Conservation (phyloP, 1,140 invertebrate species). For the Drosophila sucinea region DNA sequence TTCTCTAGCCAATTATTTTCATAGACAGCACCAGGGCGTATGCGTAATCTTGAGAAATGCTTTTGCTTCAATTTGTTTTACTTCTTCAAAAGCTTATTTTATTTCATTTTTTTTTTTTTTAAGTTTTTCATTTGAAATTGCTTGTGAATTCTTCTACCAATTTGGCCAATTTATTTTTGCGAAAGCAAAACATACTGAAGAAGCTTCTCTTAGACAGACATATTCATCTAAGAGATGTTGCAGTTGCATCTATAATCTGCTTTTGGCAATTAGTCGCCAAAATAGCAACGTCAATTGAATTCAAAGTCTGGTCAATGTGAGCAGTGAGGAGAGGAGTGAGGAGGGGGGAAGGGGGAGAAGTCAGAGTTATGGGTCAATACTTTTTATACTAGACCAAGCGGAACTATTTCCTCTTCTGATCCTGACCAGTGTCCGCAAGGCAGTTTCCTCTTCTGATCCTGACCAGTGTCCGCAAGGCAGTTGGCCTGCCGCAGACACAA, state of each 20-base stretch:
- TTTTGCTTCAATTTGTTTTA: neutral
- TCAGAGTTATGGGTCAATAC: constrained; percentile 23
- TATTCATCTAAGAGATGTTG: constrained; percentile 10
- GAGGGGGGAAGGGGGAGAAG: no score
- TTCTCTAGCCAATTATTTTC: no score
- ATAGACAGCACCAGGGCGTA: no score
- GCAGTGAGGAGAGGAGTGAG: neutral
- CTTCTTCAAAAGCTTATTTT: neutral
- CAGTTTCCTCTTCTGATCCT: constrained; percentile 16
- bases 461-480: constrained; percentile 9
- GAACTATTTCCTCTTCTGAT: neutral
- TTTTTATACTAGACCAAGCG: neutral
- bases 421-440: constrained; percentile 17
- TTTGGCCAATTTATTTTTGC: constrained; percentile 7
- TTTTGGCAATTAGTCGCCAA: constrained; percentile 30
- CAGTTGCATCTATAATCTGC: constrained; percentile 5
- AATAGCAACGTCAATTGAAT: constrained; percentile 39
- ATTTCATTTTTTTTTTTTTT: neutral
- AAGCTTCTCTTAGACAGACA: neutral
- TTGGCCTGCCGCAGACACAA: constrained; percentile 1
- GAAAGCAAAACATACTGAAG: neutral
- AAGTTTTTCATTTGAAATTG: neutral
- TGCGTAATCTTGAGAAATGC: neutral
- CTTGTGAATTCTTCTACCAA: neutral
- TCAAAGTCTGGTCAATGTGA: constrained; percentile 25